Base-by-base conservation (phyloP, 2,797 vertebrate species). In the Myripristis murdjan region DNA sequence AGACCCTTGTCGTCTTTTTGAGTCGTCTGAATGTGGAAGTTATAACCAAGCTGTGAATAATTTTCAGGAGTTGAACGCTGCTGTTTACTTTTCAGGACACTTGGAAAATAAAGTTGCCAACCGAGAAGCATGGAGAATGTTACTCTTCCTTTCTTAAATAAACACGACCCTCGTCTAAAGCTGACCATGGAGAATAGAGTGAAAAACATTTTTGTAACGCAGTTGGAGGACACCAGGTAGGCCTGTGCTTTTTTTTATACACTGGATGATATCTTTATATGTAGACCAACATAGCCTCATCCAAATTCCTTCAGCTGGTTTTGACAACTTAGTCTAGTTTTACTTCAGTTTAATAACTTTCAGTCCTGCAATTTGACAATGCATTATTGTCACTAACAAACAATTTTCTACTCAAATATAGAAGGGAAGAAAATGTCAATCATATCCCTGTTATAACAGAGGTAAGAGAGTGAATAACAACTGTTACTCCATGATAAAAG, bases 201-300 rank as follows among this genome's bases (percentile, higher is more conserved):
- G 54, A 93, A 56, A 72, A 94, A 93, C 51, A 57, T 95, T 58
- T 95, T 96, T 82, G 93, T 96, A 16, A 95, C 93, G 33, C 94
- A 95, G 61, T 7, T 91, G 33, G 91, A 86, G 37, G 90, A 95
- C 35, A 62, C 56, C 76, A 95, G 93, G 93, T 95, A 90, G 44
- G 87, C 14, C 63, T 37, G 31, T 20, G 28, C 7, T 44, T 10
- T 35, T 10, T 35, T 10, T 49, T 20, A 41, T 14, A 23, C 6
- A 37, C 2, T 2, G 1, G 15, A 0, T 41, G 15, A 9, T 43
- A 39, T n/a, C 43, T 6, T 46, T 3, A 43, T 15, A 16, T 15
- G n/a, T 7, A n/a, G n/a, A 6, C 43, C 6, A n/a, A 46, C 16
- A 20, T 23, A 23, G 47, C 47, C 20, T 23, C 2, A 11, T 59